These are phyloP conservation scores for Mus spicilegus DNA, from an alignment of 2,113 vertebrate species.

Conservation along the genomic window DNA sequence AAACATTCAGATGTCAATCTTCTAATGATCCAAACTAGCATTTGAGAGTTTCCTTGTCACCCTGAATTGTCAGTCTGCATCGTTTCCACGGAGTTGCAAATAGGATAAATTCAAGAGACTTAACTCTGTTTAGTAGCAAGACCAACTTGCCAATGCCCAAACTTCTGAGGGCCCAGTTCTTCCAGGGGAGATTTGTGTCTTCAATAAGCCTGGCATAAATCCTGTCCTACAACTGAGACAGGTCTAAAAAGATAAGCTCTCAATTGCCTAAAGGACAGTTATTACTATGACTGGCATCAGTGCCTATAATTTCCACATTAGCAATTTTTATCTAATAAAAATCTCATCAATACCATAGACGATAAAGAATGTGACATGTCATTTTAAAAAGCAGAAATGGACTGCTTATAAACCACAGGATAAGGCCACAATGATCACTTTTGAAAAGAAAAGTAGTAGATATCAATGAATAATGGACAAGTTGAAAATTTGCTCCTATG, in stretches of 20 bases:
- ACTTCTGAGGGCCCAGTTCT: neutral
- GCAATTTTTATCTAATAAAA: conserved; percentile 17
- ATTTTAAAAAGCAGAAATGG: neutral
- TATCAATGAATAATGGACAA: neutral
- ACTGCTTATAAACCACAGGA: neutral
- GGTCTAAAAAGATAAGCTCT: neutral
- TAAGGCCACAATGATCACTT: neutral
- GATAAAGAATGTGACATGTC: too few relatives aligned
- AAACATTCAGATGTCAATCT: conserved; percentile 40
- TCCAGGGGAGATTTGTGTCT: neutral
- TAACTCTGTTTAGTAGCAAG: neutral
- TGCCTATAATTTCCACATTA: neutral
- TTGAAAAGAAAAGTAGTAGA: conserved; percentile 1
- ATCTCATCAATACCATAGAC: neutral
- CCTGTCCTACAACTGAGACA: neutral
- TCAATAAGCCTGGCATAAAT: neutral
- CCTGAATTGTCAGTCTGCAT: neutral
- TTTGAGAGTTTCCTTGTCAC: neutral
- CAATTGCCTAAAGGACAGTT: neutral
- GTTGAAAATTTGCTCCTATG: conserved; percentile 6
- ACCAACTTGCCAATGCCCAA: neutral
- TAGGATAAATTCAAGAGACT: conserved; percentile 1
- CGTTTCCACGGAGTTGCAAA: conserved; percentile 19
- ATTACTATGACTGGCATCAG: neutral
- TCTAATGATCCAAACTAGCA: conserved; percentile 31